Evolutionary conservation across 2,888 invertebrate species (phyloP).

Genomic region (Harpalus rubripes): DNA sequence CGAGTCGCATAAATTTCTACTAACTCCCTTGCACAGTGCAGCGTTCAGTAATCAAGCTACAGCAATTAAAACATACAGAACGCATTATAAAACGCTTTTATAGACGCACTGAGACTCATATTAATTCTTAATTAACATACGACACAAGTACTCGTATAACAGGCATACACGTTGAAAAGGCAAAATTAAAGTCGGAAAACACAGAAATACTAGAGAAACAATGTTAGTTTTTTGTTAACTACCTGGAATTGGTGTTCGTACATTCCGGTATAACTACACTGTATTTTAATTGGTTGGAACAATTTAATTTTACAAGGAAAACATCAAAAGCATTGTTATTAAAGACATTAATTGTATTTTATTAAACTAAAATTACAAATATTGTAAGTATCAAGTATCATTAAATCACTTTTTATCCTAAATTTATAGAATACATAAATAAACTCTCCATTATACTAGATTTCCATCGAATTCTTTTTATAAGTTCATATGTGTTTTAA

Average conservation of each 20-base stretch:
- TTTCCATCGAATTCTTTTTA: background rate
- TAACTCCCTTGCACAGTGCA: conserved; percentile 2
- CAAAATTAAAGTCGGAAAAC: background rate
- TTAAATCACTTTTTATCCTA: too few species aligned
- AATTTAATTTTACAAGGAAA: too few species aligned
- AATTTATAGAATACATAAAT: too few species aligned
- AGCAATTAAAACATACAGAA: conserved; percentile 36
- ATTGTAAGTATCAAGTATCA: too few species aligned
- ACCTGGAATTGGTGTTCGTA: background rate
- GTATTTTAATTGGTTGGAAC: too few species aligned
- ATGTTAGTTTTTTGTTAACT: background rate
- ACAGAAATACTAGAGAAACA: background rate
- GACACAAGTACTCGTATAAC: background rate
- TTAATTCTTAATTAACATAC: conserved; percentile 47
- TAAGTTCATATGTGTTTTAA: background rate
- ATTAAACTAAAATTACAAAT: too few species aligned
- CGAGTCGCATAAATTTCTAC: conserved; percentile 1
- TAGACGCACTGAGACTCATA: conserved; percentile 6
- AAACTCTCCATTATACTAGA: too few species aligned
- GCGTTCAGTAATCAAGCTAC: conserved; percentile 16
- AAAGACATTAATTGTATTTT: too few species aligned
- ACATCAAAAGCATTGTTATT: too few species aligned
- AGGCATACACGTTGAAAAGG: background rate
- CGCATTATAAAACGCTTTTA: conserved; percentile 49
- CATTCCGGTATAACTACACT: background rate